Conservation (phyloP, 2,113 vertebrate species). For the Pollimyrus isidori region DNA sequence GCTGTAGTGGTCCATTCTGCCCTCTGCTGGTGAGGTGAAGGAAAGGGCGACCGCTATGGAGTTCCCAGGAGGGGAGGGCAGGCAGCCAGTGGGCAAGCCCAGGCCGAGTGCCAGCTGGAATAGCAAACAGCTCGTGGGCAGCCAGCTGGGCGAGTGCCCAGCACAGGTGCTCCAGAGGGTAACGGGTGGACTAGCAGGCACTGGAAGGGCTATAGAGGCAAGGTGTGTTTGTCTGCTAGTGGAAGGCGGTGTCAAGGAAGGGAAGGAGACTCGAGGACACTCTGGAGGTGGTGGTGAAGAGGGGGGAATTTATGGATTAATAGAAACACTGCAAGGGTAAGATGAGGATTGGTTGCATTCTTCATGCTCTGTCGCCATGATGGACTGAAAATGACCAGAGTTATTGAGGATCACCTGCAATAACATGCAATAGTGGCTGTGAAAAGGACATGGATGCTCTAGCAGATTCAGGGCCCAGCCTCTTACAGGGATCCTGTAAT, state of each 20-base stretch:
- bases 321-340: background rate
- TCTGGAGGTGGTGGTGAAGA: background rate
- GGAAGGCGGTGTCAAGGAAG: background rate
- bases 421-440: background rate
- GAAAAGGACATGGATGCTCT: background rate
- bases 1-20: background rate
- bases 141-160: slow-evolving; percentile 39
- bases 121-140: slow-evolving; percentile 59
- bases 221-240: background rate
- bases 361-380: too few relatives aligned
- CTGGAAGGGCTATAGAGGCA: background rate
- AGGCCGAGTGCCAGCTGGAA: slow-evolving; percentile 50
- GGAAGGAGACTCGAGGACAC: background rate
- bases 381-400: too few relatives aligned
- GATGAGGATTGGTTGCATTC: background rate
- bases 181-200: background rate
- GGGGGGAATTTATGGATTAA: background rate
- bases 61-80: slow-evolving; percentile 55
- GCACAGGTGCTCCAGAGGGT: background rate
- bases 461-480: background rate
- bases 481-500: background rate
- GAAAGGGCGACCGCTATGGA: background rate
- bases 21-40: background rate
- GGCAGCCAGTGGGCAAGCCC: slow-evolving; percentile 47
- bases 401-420: background rate